These are phyloP conservation scores for Trachymyrmex septentrionalis DNA, from an alignment of 1,140 invertebrate species.

Conservation along the genomic window DNA sequence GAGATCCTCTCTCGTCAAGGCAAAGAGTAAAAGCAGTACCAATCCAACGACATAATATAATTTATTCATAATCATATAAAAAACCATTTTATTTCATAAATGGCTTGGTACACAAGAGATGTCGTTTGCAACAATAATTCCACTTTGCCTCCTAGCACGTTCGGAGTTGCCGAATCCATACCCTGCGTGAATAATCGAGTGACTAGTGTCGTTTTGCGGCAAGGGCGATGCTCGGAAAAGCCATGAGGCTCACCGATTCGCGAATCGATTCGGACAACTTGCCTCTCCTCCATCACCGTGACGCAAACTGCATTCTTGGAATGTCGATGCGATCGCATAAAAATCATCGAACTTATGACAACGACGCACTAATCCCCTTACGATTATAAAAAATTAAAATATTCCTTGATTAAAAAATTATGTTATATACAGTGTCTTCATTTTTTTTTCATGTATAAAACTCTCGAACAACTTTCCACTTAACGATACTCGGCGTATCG, in stretches of 20 bases:
- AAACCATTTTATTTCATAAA: slow-evolving; percentile 78
- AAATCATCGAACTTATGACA: slow-evolving; percentile 55
- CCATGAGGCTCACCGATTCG: slow-evolving; percentile 24
- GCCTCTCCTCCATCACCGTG: neutral
- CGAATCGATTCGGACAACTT: slow-evolving; percentile 40
- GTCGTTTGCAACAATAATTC: slow-evolving; percentile 77
- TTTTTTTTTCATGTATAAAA: slow-evolving; percentile 70
- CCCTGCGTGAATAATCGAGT: slow-evolving; percentile 70
- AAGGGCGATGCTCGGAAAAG: slow-evolving; percentile 42
- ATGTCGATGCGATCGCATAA: slow-evolving; percentile 66
- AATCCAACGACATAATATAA: slow-evolving; percentile 81
- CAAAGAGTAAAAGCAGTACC: slow-evolving; percentile 32
- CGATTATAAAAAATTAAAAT: slow-evolving; percentile 62
- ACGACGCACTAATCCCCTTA: slow-evolving; percentile 47
- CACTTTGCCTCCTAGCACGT: slow-evolving; percentile 44
- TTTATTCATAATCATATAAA: slow-evolving; percentile 84
- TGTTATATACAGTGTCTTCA: slow-evolving; percentile 62
- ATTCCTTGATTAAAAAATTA: slow-evolving; percentile 68
- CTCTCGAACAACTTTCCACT: slow-evolving; percentile 57
- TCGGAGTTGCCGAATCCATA: slow-evolving; percentile 66
- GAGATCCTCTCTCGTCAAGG: slow-evolving; percentile 5
- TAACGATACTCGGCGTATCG: slow-evolving; percentile 55
- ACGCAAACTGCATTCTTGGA: slow-evolving; percentile 65
- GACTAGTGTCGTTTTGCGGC: slow-evolving; percentile 64
- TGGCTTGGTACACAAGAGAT: slow-evolving; percentile 75